These are phyloP conservation scores for Nasonovia ribisnigri DNA, from an alignment of 2,888 invertebrate genomes.

Conservation along the genomic window DNA sequence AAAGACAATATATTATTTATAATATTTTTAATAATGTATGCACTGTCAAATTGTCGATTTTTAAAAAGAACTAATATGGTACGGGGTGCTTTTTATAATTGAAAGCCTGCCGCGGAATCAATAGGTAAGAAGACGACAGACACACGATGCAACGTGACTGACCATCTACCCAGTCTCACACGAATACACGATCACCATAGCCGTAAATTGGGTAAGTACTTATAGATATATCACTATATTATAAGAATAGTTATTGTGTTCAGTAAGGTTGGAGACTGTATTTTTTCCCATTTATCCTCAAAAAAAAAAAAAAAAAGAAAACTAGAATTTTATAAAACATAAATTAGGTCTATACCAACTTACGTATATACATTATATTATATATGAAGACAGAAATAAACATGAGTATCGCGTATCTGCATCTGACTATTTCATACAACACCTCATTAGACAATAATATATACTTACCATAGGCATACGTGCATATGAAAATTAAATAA, in stretches of 20 bases:
- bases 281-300: background rate
- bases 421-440: constrained; percentile 7
- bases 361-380: background rate
- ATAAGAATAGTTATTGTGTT: background rate
- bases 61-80: background rate
- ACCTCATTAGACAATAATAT: constrained; percentile 24
- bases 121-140: background rate
- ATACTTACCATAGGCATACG: background rate
- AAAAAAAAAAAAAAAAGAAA: no score
- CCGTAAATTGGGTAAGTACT: no score
- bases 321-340: background rate
- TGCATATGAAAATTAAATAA: background rate
- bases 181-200: background rate
- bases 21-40: background rate
- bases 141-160: background rate
- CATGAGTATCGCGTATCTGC: background rate
- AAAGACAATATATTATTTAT: background rate
- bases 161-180: no score
- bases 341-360: background rate
- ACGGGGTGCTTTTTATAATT: background rate
- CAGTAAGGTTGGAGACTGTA: no score
- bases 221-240: no score
- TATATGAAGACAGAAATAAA: background rate
- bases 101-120: background rate
- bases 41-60: background rate